Conservation (phyloP, 2,797 vertebrate species). For the Emys orbicularis region DNA sequence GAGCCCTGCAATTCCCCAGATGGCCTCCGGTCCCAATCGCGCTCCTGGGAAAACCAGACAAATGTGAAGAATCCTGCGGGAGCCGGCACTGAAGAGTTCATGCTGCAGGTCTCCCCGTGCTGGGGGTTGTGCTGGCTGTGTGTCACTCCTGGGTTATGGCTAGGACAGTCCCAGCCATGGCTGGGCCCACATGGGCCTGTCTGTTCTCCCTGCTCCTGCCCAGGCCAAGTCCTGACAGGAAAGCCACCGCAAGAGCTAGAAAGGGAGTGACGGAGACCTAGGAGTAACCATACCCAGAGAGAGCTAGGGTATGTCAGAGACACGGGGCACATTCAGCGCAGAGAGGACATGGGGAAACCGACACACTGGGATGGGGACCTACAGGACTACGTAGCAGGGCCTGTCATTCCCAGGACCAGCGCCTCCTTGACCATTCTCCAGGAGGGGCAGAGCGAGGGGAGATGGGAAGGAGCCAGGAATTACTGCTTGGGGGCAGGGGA, state of each 20-base stretch:
- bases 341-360: not conserved
- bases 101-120: not conserved
- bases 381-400: not conserved
- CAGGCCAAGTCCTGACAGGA: not conserved
- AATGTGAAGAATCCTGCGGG: not conserved
- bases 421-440: not conserved
- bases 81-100: not conserved
- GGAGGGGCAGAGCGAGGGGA: not conserved
- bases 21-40: not conserved
- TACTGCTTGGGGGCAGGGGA: not conserved
- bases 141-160: no score
- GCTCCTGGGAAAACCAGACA: not conserved
- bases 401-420: not conserved
- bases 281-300: not conserved
- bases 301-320: not conserved
- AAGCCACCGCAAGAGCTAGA: not conserved
- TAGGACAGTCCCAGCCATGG: not conserved
- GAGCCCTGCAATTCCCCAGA: not conserved
- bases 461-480: not conserved
- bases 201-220: not conserved
- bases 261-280: not conserved
- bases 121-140: no score
- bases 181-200: not conserved
- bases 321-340: not conserved
- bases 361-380: not conserved